Base-by-base conservation (phyloP, 2,797 vertebrate species). In the Girardinus metallicus region DNA sequence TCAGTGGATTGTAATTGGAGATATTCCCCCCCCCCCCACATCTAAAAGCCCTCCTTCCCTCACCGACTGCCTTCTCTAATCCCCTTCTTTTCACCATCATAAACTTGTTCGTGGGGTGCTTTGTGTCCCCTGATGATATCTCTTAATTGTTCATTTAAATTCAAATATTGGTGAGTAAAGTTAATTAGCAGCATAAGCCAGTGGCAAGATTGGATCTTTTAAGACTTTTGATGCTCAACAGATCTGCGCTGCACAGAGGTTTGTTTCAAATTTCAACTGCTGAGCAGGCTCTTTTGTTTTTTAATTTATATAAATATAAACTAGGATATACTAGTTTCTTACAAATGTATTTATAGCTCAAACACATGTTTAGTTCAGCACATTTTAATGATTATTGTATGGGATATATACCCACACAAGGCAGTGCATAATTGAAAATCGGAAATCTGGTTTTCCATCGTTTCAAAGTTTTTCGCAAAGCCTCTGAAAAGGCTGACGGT, bases 101-200 rank as follows among this genome's bases (percentile, higher is more conserved):
- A 93, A 93, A 93, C 91, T 89, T 91, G 88, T 94, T 92, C 68
- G 80, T 77, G 89, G 94, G 94, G 93, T 91, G 92, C 89, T 91
- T 90, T 92, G 90, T 91, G 88, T 94, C 93, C 92, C 92, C 89
- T 87, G 93, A 94, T 94, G 90, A 93, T 95, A 95, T 95, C 94
- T 93, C 71, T 64, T 87, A 83, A 91, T 91, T 93, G 94, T 95
- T 96, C 89, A 95, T 96, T 95, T 96, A 95, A 94, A 95, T 96
- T 96, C 87, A 93, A 94, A 95, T 95, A 94, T 94, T 89, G 89
- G 86, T 88, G 91, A 93, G 93, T 92, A 92, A 92, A 94, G 94
- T 93, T 95, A 95, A 95, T 96, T 94, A 94, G 93, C 91, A 92
- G 92, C 94, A 83, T 91, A 93, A 95, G 88, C 92, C 85, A 90